Base-by-base conservation (phyloP, 2,113 vertebrate species). In the Rhodinocichla rosea region DNA sequence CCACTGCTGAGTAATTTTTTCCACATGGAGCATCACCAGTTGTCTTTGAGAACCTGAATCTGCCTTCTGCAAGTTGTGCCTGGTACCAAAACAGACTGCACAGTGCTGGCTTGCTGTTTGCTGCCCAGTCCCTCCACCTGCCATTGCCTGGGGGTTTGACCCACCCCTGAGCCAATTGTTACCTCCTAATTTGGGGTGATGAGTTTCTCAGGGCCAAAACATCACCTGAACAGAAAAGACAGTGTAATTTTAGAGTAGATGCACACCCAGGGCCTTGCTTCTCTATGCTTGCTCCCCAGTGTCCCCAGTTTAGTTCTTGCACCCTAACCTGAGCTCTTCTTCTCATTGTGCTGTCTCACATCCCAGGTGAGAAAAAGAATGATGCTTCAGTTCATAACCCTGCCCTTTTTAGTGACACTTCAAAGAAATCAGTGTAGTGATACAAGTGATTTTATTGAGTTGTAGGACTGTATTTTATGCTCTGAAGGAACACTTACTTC, bases 401-500 rank as follows among this genome's bases (percentile, higher is more conserved):
- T 92, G 35, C 15, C 60, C 40, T 65, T 15, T 28, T 40, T 28
- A 37, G 77, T 22, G 62, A 37, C 18, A 24, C 56, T 80, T 77
- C 59, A 63, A 27, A 87, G 62, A 86, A 70, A 71, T 28, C 83
- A 14, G 10, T 27, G 80, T n/a, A 64, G 60, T 45, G 40, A 85
- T 59, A 90, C 33, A 21, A 68, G 69, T 37, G 82, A 78, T 40
- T 94, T 95, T 84, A 78, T 82, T 28, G 82, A 59, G 44, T 63
- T 27, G 24, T 68, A 74, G 57, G 33, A 40, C 44, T 83, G 32
- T 76, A 49, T 85, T 94, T 92, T 67, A 65, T 68, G 64, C 35
- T 91, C 59, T 87, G 67, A 92, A 94, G 64, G 27, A 93, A 89
- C n/a, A 63, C 39, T 88, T 91, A 70, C 64, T 74, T 90, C n/a